phyloP scores from a whole-genome alignment of 2,797 vertebrate genomes.

The Platalea minor region DNA sequence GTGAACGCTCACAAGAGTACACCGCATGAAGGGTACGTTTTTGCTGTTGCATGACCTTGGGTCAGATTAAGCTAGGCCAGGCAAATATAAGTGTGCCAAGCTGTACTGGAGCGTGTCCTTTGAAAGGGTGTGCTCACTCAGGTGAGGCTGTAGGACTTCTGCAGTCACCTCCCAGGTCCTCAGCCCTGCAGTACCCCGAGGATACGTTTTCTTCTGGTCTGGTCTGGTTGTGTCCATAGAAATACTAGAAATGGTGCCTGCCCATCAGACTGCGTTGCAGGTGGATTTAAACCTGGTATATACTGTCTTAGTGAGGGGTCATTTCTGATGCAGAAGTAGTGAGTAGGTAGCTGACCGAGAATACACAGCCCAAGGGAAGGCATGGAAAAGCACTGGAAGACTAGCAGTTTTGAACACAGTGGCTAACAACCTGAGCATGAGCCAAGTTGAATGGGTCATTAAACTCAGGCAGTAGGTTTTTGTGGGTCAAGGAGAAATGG shows the following conservation, averaged over 20 bases:
- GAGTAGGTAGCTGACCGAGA: background rate
- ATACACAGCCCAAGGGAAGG: background rate
- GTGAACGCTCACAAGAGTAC: background rate
- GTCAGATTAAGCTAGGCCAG: background rate
- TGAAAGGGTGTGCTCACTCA: background rate
- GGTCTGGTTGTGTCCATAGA: background rate
- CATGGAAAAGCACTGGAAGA: background rate
- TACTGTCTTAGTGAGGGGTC: background rate
- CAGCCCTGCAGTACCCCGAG: background rate
- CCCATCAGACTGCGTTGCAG: background rate
- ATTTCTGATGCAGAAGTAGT: background rate
- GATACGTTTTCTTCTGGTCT: background rate
- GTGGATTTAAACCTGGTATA: background rate
- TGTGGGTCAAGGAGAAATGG: background rate
- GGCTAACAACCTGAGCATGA: background rate
- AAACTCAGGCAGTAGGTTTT: background rate
- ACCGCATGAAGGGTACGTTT: background rate
- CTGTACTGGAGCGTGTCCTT: background rate
- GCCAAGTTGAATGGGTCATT: background rate
- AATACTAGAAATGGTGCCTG: background rate
- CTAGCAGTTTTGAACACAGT: background rate
- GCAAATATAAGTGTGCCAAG: background rate
- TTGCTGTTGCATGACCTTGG: background rate
- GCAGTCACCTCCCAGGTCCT: background rate
- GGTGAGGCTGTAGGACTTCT: background rate